Base-by-base conservation (phyloP, 37 sponge, comb jelly and placozoan genomes). In the Oopsacas minuta region DNA sequence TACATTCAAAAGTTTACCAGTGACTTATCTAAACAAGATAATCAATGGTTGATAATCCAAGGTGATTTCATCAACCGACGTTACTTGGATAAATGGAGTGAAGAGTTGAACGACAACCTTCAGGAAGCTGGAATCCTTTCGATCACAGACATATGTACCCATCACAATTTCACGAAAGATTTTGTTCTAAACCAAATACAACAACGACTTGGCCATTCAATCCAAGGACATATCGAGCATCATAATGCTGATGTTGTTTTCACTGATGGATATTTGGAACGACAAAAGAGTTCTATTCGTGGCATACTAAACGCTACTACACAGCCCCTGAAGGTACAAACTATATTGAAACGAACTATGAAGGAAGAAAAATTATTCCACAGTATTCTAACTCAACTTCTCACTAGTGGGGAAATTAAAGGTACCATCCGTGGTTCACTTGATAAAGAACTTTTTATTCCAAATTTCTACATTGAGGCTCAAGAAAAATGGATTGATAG, bases 41-140 rank as follows among this genome's bases (percentile, higher is more conserved):
- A 83, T 53, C 87, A 39, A 61, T 52, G 93, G 34, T 36, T 83
- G 0, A 52, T 92, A 15, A 52, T 95, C 35, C 96, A 95, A n/a
- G 99, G 99, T 82, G 94, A 95, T 35, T 83, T 98, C 38, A 93
- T 98, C 35, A 81, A 84, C 32, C 85, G 94, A 49, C 37, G 53
- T 1, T 98, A 95, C 87, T 42, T 95, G 8, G 87, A 86, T 22
- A 39, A 36, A 36, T 34, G 95, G 49, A 89, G 91, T 85, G 91
- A 91, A n/a, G 99, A 98, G 61, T 87, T 98, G 37, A 95, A 95
- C 90, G 99, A 98, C 37, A 90, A 75, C 0, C 88, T 98, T 0
- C 92, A 95, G 37, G 91, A 91, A 49, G 82, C 91, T 37, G 99
- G 99, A 0, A 85, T 90, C 15, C 38, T 92, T 52, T 36, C 83